A percentile compares a stretch with the other conserved stretches of the same genome.
phyloP scores from a whole-genome alignment of 2,888 invertebrate species.

The Polydrusus tereticollis region DNA sequence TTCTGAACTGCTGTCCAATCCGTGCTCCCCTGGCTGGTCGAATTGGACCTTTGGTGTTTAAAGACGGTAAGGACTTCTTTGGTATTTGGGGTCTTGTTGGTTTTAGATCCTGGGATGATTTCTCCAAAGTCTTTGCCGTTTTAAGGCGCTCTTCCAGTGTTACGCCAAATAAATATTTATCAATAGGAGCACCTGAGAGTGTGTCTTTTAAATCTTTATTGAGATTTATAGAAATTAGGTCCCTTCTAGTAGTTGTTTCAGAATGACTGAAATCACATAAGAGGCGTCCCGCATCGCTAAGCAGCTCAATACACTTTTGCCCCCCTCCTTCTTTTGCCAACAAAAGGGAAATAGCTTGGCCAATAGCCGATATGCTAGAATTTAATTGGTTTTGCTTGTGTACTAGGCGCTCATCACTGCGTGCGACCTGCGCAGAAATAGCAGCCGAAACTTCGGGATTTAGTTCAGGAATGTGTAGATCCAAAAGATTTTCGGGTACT shows the following conservation, averaged over 20 bases:
- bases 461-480: constrained; percentile 16
- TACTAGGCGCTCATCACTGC: not conserved
- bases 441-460: constrained; percentile 22
- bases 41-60: not conserved
- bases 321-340: not conserved
- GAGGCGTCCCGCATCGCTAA: too few relatives aligned
- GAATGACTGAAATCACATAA: too few relatives aligned
- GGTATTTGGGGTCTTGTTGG: not conserved
- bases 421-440: not conserved
- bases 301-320: too few relatives aligned
- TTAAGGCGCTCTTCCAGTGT: constrained; percentile 1
- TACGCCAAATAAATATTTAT: not conserved
- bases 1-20: not conserved
- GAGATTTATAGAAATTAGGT: too few relatives aligned
- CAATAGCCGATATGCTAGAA: not conserved
- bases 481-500: constrained; percentile 2
- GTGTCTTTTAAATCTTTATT: not conserved
- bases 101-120: not conserved
- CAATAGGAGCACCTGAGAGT: not conserved
- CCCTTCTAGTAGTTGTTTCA: too few relatives aligned
- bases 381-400: not conserved
- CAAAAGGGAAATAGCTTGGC: not conserved
- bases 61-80: not conserved
- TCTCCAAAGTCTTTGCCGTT: not conserved
- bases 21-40: not conserved